A percentile compares a stretch with the other conserved stretches of the same genome.
phyloP scores from a whole-genome alignment of 2,113 vertebrate species.

The Phalacrocorax pelagicus region DNA sequence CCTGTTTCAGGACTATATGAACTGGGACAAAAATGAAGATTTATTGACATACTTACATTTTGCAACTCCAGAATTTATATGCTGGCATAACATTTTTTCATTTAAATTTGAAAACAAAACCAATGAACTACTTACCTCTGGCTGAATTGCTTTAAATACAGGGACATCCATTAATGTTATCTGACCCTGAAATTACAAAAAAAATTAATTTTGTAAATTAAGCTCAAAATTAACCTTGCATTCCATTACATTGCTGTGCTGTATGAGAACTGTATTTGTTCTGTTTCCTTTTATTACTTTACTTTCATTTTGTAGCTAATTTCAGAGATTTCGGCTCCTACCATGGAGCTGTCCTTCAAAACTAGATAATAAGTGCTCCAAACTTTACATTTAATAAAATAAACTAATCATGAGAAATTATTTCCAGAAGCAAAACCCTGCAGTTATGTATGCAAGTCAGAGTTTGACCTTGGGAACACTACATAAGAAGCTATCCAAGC shows the following conservation, averaged over 20 bases:
- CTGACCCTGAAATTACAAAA: conserved; percentile 83
- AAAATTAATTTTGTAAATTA: background rate
- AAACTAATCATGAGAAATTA: background rate
- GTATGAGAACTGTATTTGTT: background rate
- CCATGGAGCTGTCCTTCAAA: background rate
- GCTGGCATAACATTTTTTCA: background rate
- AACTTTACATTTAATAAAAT: background rate
- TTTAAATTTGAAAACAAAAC: conserved; percentile 9
- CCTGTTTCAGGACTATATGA: background rate
- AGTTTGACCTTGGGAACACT: background rate
- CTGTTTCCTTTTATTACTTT: background rate
- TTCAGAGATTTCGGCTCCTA: background rate
- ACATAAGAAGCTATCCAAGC: background rate
- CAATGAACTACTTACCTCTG: conserved; percentile 84
- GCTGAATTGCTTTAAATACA: conserved; percentile 98
- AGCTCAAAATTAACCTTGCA: background rate
- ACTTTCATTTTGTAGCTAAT: background rate
- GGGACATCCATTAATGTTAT: conserved; percentile 98
- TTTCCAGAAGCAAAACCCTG: background rate
- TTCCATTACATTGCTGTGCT: background rate
- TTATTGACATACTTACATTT: background rate
- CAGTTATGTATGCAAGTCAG: background rate
- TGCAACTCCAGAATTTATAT: background rate
- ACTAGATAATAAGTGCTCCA: background rate
- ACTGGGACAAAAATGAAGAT: background rate